Percentiles rank a stretch among this genome's conserved stretches.
These are phyloP conservation scores for Glaucopsyche alexis DNA, from an alignment of 2,888 invertebrate species.

Conservation along the genomic window DNA sequence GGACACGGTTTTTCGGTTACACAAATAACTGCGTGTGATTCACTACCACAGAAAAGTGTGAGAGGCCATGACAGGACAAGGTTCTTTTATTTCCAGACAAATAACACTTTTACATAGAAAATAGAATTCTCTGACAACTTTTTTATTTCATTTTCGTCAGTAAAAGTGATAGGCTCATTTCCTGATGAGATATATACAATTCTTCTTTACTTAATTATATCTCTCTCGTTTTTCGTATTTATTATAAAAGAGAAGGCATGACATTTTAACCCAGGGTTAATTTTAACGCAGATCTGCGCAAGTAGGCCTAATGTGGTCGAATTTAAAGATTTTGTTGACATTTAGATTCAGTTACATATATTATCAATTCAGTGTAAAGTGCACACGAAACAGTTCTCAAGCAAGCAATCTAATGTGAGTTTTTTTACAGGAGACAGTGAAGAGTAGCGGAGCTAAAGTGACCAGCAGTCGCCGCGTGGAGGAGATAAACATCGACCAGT, in stretches of 20 bases:
- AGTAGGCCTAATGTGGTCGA: no score
- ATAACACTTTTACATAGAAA: neutral
- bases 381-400: neutral
- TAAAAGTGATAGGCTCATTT: neutral
- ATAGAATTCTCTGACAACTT: neutral
- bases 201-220: no score
- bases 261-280: no score
- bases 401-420: neutral
- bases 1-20: neutral
- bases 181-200: no score
- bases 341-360: no score
- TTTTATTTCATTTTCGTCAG: neutral
- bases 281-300: no score
- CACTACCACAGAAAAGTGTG: neutral
- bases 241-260: no score
- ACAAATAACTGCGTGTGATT: constrained; percentile 4
- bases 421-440: constrained; percentile 68
- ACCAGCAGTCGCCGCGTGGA: constrained; percentile 72
- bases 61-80: constrained; percentile 30
- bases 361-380: no score
- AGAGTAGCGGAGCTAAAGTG: constrained; percentile 60
- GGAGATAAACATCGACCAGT: constrained; percentile 82
- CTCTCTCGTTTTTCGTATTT: no score
- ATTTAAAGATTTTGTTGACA: no score
- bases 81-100: constrained; percentile 24